These are phyloP conservation scores for Benthosema pterotum DNA, from an alignment of 2,797 vertebrate genomes.

Conservation along the genomic window DNA sequence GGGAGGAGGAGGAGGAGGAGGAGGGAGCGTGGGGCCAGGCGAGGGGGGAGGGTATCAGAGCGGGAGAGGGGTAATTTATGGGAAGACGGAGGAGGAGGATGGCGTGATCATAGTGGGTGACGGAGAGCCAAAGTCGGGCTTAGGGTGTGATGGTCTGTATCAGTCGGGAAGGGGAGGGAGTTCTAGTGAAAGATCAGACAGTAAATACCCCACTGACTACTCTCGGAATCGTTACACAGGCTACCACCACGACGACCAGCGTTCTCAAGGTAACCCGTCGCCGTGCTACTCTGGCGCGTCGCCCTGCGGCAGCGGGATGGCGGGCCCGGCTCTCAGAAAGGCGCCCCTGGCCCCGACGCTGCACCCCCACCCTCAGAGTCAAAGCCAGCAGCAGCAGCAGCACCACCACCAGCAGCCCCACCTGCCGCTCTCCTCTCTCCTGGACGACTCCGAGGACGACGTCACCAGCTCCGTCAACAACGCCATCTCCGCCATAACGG, in stretches of 20 bases:
- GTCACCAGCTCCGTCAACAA: slow-evolving; percentile 87
- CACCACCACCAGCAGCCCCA: slow-evolving; percentile 82
- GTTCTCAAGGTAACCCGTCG: slow-evolving; percentile 85
- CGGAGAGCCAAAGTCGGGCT: slow-evolving; percentile 77
- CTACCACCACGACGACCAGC: slow-evolving; percentile 86
- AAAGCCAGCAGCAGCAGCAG: slow-evolving; percentile 80
- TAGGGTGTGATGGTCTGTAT: slow-evolving; percentile 82
- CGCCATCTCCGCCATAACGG: slow-evolving; percentile 85
- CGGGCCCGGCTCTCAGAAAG: slow-evolving; percentile 84
- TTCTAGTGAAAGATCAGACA: slow-evolving; percentile 81
- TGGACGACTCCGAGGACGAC: slow-evolving; percentile 87
- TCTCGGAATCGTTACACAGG: slow-evolving; percentile 87
- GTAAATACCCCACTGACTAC: slow-evolving; percentile 83
- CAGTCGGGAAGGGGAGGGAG: slow-evolving; percentile 79
- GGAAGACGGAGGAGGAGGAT: slow-evolving; percentile 82
- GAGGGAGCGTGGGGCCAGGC: slow-evolving; percentile 80
- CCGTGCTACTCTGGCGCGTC: slow-evolving; percentile 84
- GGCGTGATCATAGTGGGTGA: slow-evolving; percentile 81
- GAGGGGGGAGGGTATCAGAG: slow-evolving; percentile 80
- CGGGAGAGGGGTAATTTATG: slow-evolving; percentile 79
- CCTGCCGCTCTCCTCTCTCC: slow-evolving; percentile 84
- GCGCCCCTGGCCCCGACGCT: slow-evolving; percentile 85
- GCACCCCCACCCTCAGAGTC: slow-evolving; percentile 85
- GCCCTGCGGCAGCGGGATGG: slow-evolving; percentile 85
- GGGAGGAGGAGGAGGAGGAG: slow-evolving; percentile 80